Evolutionary conservation across 2,888 invertebrate genomes (phyloP).

Genomic region (Cryptophagus acutangulus): DNA sequence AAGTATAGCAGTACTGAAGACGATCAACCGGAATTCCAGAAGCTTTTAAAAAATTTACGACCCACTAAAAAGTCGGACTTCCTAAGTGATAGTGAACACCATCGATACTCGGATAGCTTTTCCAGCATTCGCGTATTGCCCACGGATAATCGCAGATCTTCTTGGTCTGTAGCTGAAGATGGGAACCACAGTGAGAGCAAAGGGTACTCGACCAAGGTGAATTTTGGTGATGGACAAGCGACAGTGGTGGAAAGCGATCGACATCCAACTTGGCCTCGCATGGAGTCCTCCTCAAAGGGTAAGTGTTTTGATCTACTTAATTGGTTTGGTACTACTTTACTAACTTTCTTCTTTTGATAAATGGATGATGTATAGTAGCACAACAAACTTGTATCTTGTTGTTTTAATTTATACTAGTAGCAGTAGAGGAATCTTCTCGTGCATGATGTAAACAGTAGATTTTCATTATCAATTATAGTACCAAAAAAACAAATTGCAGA

Average conservation of each 20-base stretch:
- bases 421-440: constrained; percentile 16
- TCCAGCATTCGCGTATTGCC: constrained; percentile 24
- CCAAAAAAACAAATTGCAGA: constrained; percentile 36
- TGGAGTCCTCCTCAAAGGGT: constrained; percentile 39
- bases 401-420: constrained; percentile 14
- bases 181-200: constrained; percentile 37
- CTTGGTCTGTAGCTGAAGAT: constrained; percentile 51
- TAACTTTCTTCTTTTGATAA: background rate
- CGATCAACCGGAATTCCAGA: constrained; percentile 41
- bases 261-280: constrained; percentile 39
- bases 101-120: constrained; percentile 27
- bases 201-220: constrained; percentile 58
- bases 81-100: constrained; percentile 28
- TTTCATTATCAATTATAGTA: too few species aligned
- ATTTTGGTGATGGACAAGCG: constrained; percentile 49
- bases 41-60: constrained; percentile 38
- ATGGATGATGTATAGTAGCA: constrained; percentile 14
- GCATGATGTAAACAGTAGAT: constrained; percentile 11
- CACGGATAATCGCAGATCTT: constrained; percentile 30
- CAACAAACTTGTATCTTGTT: constrained; percentile 7
- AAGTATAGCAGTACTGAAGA: constrained; percentile 15
- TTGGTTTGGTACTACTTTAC: background rate
- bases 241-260: constrained; percentile 44
- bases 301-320: constrained; percentile 17
- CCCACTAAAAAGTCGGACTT: constrained; percentile 37